Conservation (phyloP, 2,888 invertebrate genomes). For the Chrysodeixis includens region DNA sequence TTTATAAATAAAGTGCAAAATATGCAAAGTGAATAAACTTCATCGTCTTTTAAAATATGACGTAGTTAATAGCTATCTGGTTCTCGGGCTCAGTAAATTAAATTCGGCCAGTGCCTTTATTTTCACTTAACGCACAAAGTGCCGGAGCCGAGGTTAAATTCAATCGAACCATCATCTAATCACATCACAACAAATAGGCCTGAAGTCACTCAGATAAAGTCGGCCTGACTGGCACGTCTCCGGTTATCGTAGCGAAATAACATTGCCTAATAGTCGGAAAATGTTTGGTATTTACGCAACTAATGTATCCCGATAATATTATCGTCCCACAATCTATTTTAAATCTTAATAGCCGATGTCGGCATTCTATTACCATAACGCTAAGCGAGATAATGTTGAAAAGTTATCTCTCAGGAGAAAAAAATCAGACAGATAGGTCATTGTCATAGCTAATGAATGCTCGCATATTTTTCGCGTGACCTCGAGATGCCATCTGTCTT, state of each 20-base stretch:
- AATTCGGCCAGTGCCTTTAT: constrained; percentile 33
- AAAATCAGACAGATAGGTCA: constrained; percentile 53
- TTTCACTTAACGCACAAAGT: constrained; percentile 44
- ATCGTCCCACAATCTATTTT: constrained; percentile 21
- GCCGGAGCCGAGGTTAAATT: constrained; percentile 35
- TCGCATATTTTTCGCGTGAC: constrained; percentile 48
- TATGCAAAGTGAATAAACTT: constrained; percentile 2
- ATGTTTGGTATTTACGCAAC: constrained; percentile 29
- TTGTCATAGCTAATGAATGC: constrained; percentile 54
- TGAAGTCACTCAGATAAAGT: constrained; percentile 35
- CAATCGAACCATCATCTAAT: constrained; percentile 40
- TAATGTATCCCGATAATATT: constrained; percentile 33
- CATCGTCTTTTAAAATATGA: constrained; percentile 18
- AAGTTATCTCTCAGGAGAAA: constrained; percentile 37
- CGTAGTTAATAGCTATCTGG: not conserved
- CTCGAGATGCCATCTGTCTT: constrained; percentile 51
- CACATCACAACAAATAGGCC: constrained; percentile 33
- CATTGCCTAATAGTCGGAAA: constrained; percentile 26
- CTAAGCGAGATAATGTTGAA: constrained; percentile 35
- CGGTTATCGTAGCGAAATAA: constrained; percentile 31
- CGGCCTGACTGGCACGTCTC: constrained; percentile 26
- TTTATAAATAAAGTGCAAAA: not conserved
- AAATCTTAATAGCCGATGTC: constrained; percentile 32
- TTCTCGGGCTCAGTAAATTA: constrained; percentile 24
- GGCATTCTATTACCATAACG: constrained; percentile 28